Conservation (phyloP, 2,797 vertebrate genomes). For the Notoglanidium macrostoma region DNA sequence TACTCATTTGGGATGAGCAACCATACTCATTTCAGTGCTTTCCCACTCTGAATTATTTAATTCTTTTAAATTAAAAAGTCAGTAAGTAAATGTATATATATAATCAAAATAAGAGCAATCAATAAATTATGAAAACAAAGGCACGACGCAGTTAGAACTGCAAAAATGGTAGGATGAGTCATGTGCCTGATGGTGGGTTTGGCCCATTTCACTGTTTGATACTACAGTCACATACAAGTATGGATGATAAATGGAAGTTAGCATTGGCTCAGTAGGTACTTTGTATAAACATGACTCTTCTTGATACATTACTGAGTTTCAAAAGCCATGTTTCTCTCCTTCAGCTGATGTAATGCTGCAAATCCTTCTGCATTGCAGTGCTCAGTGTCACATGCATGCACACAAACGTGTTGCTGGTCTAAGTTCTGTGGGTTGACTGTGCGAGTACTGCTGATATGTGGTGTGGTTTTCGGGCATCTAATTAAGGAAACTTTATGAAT, state of each 20-base stretch:
- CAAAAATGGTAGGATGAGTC: neutral
- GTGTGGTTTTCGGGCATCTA: neutral
- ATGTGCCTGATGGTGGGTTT: neutral
- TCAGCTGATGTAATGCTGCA: conserved; percentile 12
- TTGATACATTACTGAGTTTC: conserved; percentile 7
- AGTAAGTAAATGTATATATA: neutral
- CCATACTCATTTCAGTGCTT: neutral
- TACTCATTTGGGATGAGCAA: neutral
- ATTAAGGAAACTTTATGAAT: neutral
- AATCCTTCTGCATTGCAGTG: conserved; percentile 24
- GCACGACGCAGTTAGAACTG: neutral
- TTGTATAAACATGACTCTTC: neutral
- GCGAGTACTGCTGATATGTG: neutral
- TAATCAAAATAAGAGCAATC: neutral
- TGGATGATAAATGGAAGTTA: conserved; percentile 20
- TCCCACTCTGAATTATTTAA: neutral
- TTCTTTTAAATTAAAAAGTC: neutral
- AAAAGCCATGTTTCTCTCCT: conserved; percentile 21
- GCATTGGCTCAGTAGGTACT: neutral
- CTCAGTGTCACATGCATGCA: conserved; percentile 17
- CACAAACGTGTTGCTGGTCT: neutral
- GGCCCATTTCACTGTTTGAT: neutral
- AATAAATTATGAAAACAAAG: conserved; percentile 1
- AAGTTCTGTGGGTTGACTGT: neutral
- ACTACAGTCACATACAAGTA: neutral